Evolutionary conservation across 2,113 vertebrate genomes (phyloP).

Genomic region (Oreochromis niloticus): DNA sequence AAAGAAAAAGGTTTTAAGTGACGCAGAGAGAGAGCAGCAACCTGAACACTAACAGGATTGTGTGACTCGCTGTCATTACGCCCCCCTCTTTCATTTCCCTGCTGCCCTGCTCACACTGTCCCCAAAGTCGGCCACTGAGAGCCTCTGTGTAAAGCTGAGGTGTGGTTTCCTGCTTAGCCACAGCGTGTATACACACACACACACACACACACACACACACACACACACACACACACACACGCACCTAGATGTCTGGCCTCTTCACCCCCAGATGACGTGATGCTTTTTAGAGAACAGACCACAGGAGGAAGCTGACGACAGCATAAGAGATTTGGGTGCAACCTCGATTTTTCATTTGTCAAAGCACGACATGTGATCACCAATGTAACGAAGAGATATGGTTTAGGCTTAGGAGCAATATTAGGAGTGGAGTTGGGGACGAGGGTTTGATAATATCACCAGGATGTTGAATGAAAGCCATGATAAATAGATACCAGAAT

Average conservation of each 20-base stretch:
- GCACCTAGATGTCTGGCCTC: background rate
- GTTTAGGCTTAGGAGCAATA: background rate
- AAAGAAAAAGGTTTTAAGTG: background rate
- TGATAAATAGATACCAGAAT: background rate
- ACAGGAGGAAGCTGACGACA: background rate
- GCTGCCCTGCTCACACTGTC: background rate
- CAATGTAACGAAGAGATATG: background rate
- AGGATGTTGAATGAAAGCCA: background rate
- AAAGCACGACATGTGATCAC: background rate
- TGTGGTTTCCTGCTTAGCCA: slow-evolving; percentile 66
- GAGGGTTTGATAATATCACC: background rate
- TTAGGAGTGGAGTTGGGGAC: background rate
- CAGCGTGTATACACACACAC: background rate
- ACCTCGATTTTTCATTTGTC: background rate
- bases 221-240: background rate
- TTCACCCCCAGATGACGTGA: slow-evolving; percentile 25
- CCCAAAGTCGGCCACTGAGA: slow-evolving; percentile 13
- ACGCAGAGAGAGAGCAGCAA: background rate
- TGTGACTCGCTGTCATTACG: slow-evolving; percentile 6
- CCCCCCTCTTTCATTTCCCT: background rate
- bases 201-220: background rate
- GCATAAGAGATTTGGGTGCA: background rate
- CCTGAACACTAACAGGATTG: slow-evolving; percentile 35
- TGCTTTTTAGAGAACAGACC: slow-evolving; percentile 20
- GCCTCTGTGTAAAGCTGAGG: slow-evolving; percentile 44